Evolutionary conservation across 2,888 invertebrate genomes (phyloP).

Genomic region (Esperia sulphurella): DNA sequence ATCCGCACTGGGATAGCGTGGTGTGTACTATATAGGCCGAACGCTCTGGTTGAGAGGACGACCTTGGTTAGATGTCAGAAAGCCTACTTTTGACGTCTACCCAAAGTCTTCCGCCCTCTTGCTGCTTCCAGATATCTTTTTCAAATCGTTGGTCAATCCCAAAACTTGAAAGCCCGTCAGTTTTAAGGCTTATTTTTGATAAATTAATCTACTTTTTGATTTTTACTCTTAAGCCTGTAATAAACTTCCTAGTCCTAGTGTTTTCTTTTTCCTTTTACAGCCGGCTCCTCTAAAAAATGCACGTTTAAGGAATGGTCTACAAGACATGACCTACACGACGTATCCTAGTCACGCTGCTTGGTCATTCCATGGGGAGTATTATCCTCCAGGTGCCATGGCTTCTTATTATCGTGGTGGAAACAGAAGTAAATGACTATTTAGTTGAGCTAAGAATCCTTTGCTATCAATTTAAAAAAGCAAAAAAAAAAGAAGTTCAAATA

Average conservation of each 20-base stretch:
- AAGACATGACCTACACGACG: slow-evolving; percentile 56
- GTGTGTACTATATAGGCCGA: no score
- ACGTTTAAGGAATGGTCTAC: slow-evolving; percentile 58
- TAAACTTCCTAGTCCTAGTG: slow-evolving; percentile 2
- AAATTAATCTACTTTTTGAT: no score
- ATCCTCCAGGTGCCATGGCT: slow-evolving; percentile 17
- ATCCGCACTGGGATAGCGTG: no score
- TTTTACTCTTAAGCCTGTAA: not conserved
- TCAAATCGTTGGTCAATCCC: no score
- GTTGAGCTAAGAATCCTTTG: slow-evolving; percentile 8
- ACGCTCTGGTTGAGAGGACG: no score
- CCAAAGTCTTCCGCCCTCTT: no score
- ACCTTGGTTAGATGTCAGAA: no score
- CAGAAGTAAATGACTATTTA: no score
- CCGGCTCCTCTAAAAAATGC: slow-evolving; percentile 17
- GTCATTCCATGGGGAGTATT: slow-evolving; percentile 54
- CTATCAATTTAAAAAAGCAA: not conserved
- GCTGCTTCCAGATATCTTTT: no score
- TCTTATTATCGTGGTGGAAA: slow-evolving; percentile 1
- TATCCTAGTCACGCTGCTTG: slow-evolving; percentile 54
- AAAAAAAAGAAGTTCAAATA: not conserved
- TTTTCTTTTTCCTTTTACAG: slow-evolving; percentile 23
- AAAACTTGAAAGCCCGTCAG: no score
- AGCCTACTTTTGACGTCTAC: no score
- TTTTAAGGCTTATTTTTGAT: no score